phyloP scores from a whole-genome alignment of 2,888 invertebrate species.

The Drosophila rubida region DNA sequence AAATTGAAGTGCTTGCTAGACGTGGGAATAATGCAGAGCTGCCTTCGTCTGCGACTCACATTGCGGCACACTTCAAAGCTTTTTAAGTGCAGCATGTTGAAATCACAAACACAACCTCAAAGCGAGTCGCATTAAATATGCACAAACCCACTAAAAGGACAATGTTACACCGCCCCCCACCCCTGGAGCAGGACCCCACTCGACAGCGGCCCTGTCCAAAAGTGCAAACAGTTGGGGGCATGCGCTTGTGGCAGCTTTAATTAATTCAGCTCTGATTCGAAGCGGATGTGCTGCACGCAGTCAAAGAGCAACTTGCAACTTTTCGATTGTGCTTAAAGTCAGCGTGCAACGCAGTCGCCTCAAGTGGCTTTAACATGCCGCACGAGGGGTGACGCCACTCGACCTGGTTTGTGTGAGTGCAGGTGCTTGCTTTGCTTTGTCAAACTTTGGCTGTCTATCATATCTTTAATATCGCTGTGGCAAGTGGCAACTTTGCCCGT shows the following conservation, averaged over 20 bases:
- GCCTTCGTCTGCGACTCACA: not conserved
- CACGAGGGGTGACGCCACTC: slow-evolving; percentile 30
- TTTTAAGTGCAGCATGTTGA: slow-evolving; percentile 21
- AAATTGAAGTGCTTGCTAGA: too few species aligned
- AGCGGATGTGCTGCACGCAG: slow-evolving; percentile 23
- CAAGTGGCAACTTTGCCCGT: slow-evolving; percentile 65
- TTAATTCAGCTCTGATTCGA: slow-evolving; percentile 66
- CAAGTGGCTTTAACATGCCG: slow-evolving; percentile 34
- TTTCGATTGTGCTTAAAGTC: slow-evolving; percentile 32
- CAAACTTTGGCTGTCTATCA: slow-evolving; percentile 74
- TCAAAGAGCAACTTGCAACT: slow-evolving; percentile 15
- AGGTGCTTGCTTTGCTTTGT: slow-evolving; percentile 16
- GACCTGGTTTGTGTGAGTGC: not conserved
- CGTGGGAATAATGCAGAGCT: too few species aligned
- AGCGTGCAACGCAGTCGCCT: slow-evolving; percentile 1
- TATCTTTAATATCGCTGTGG: slow-evolving; percentile 61
- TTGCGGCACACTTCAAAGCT: not conserved
- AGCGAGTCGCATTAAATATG: slow-evolving; percentile 63
- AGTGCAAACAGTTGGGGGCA: not conserved
- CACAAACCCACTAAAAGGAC: slow-evolving; percentile 63
- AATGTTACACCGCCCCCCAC: slow-evolving; percentile 37
- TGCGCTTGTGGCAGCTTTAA: slow-evolving; percentile 59
- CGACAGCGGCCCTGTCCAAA: slow-evolving; percentile 12
- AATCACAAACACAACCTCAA: slow-evolving; percentile 59
- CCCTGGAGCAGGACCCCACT: not conserved